phyloP scores from a whole-genome alignment of 2,797 vertebrate species.

The Brotula barbata region DNA sequence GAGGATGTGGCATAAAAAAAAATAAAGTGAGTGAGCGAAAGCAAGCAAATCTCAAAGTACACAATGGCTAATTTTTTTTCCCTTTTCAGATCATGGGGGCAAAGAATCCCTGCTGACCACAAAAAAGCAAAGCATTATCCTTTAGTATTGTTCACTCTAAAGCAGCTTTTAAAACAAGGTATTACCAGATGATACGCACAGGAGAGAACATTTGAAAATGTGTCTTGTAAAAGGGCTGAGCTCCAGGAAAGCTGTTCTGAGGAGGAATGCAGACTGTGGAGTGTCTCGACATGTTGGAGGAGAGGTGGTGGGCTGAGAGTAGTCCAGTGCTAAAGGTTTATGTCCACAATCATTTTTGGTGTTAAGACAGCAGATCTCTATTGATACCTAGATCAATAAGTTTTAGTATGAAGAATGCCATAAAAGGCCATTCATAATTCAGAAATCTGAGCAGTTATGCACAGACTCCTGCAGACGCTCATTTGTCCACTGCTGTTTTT shows the following conservation, averaged over 20 bases:
- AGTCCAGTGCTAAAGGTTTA: constrained; percentile 27
- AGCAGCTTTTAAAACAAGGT: too few species aligned
- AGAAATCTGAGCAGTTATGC: too few species aligned
- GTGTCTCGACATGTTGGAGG: constrained; percentile 58
- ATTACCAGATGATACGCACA: constrained; percentile 8
- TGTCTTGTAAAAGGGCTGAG: constrained; percentile 33
- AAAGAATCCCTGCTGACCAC: too few species aligned
- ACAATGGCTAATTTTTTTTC: not conserved
- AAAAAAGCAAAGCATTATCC: too few species aligned
- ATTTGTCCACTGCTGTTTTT: too few species aligned
- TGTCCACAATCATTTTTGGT: constrained; percentile 6
- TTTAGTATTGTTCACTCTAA: too few species aligned
- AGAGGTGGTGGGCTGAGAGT: constrained; percentile 28
- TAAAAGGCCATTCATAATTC: too few species aligned
- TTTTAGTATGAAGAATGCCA: not conserved
- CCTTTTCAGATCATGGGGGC: too few species aligned
- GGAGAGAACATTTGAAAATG: constrained; percentile 13
- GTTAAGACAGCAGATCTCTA: constrained; percentile 14
- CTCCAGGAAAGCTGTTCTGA: constrained; percentile 44
- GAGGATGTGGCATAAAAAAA: constrained; percentile 34
- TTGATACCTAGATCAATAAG: not conserved
- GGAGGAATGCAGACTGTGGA: constrained; percentile 64
- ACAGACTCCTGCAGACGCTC: too few species aligned
- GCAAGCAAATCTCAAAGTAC: constrained; percentile 1
- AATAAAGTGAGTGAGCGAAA: constrained; percentile 12